A percentile compares a stretch with the other conserved stretches of the same genome.
Evolutionary conservation across 1,140 invertebrate species (phyloP).

Genomic region (Mylabris phalerata): DNA sequence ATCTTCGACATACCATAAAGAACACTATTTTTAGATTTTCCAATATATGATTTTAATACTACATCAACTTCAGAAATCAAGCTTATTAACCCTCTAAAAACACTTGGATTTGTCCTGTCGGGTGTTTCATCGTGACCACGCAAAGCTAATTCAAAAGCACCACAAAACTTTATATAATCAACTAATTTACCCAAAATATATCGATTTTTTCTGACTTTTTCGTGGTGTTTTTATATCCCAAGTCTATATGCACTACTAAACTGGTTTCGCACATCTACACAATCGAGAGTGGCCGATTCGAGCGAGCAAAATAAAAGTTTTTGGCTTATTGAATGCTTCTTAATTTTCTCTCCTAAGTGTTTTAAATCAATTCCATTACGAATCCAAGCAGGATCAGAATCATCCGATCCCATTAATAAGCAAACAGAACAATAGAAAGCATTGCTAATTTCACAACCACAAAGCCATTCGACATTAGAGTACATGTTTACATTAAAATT

Average conservation of each 20-base stretch:
- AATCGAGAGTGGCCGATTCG: not conserved
- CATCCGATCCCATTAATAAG: not conserved
- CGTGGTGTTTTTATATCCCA: not conserved
- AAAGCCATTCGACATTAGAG: not conserved
- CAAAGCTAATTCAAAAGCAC: constrained; percentile 2
- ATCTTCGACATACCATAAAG: too few species aligned
- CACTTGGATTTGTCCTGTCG: not conserved
- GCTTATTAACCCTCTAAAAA: not conserved
- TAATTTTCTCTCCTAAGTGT: not conserved
- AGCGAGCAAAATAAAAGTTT: not conserved
- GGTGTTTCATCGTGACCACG: constrained; percentile 1
- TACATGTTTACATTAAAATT: too few species aligned
- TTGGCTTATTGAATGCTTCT: not conserved
- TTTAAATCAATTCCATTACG: not conserved
- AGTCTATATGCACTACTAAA: not conserved
- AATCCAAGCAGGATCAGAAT: not conserved
- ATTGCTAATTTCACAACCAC: not conserved
- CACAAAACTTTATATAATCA: constrained; percentile 9
- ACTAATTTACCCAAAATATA: constrained; percentile 2
- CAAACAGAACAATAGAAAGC: not conserved
- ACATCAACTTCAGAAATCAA: constrained; percentile 19
- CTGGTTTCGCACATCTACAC: not conserved
- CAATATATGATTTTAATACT: constrained; percentile 12
- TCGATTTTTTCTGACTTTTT: not conserved
- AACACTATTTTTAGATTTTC: constrained; percentile 21